Base-by-base conservation (phyloP, 1,140 invertebrate species). In the Neomicropteryx cornuta region DNA sequence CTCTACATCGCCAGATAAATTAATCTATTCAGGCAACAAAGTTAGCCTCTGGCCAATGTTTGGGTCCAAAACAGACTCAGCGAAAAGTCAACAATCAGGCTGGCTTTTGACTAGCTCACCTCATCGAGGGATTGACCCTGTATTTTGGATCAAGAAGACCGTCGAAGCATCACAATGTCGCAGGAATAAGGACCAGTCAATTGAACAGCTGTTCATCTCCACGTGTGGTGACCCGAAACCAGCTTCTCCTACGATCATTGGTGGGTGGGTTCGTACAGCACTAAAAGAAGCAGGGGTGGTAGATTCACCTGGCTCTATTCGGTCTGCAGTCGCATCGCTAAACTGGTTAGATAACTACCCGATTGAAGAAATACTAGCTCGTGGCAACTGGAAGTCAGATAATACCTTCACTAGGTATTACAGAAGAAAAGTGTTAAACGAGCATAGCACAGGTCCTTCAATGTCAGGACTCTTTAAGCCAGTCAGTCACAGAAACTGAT, bases 11-110 rank as follows among this genome's bases (percentile, higher is more conserved):
- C 4, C 24, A 13, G 8, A 39, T 14, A 39, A 47, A 27, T 42
- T 44, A 8, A 21, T 45, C 18, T 48, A 48, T 19, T 42, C 47
- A n/a, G 21, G 20, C 8, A 24, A 43, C 29, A 37, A 35, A 8
- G 42, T 48, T 30, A 48, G 40, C n/a, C 48, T 56, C 18, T 50
- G 49, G 45, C 58, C 53, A 5, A 5, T n/a, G 2, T 60, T 55
- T 45, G 53, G 53, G 2, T 60, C 54, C 4, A 57, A 58, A 41
- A 58, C 56, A 2, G 57, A 58, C 36, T 44, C 33, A 4, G n/a
- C 13, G 1, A 41, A 32, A 13, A 34, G 51, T 31, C 29, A 45
- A 38, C 56, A 60, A 36, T 58, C 55, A 17, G 52, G 50, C 4
- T 62, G 55, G 52, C 41, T 38, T 3, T 36, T 62, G 3, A 33